These are phyloP conservation scores for Tetragonisca angustula DNA, from an alignment of 2,888 invertebrate genomes.

Conservation along the genomic window DNA sequence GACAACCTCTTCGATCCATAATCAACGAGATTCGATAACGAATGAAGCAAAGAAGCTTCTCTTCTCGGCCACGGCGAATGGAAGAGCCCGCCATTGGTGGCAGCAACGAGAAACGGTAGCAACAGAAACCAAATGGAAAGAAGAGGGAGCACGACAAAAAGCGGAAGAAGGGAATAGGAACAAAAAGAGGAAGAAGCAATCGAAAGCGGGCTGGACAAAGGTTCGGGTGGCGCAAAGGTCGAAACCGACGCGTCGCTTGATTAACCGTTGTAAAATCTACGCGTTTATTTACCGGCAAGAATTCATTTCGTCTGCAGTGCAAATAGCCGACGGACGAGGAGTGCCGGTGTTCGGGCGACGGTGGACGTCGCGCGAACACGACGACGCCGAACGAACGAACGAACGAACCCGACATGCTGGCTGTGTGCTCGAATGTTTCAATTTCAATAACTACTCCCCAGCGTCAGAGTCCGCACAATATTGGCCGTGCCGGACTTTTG, in stretches of 20 bases:
- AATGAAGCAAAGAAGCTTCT: slow-evolving; percentile 32
- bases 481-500: slow-evolving; percentile 76
- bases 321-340: slow-evolving; percentile 71
- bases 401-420: slow-evolving; percentile 67
- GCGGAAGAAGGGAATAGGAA: neutral
- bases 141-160: neutral
- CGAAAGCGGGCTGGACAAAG: slow-evolving; percentile 41
- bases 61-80: neutral
- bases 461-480: slow-evolving; percentile 78
- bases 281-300: slow-evolving; percentile 76
- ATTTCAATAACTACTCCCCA: slow-evolving; percentile 85
- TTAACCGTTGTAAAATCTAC: slow-evolving; percentile 77
- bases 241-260: slow-evolving; percentile 66
- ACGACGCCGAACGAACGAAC: slow-evolving; percentile 51
- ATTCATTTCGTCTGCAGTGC: slow-evolving; percentile 73
- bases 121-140: neutral
- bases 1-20: slow-evolving; percentile 2
- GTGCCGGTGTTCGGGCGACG: slow-evolving; percentile 55
- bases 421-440: slow-evolving; percentile 83
- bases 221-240: slow-evolving; percentile 20
- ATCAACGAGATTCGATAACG: neutral
- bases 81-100: neutral
- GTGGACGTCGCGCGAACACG: slow-evolving; percentile 62
- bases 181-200: neutral
- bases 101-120: too few relatives aligned